Evolutionary conservation across 2,797 vertebrate species (phyloP).

Genomic region (Valencia hispanica): DNA sequence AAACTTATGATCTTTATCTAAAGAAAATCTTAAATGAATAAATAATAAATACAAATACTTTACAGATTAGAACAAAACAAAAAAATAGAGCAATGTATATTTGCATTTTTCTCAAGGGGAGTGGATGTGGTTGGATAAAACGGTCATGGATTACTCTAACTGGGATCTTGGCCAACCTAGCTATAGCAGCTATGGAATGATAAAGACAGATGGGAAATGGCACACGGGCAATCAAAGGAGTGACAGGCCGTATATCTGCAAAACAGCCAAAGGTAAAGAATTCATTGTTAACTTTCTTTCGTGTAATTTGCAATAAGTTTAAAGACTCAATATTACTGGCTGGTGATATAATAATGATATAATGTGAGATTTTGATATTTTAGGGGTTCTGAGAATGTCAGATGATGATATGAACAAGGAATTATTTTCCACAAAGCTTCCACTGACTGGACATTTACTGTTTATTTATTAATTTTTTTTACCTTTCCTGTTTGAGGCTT

Average conservation of each 20-base stretch:
- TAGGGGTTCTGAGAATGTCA: neutral
- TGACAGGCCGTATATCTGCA: slow-evolving; percentile 47
- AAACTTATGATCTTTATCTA: neutral
- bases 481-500: too few relatives aligned
- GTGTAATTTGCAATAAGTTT: neutral
- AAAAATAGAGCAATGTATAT: neutral
- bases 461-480: too few relatives aligned
- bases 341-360: neutral
- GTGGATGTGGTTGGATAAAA: slow-evolving; percentile 53
- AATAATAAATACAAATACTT: neutral
- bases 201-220: slow-evolving; percentile 46
- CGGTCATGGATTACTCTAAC: slow-evolving; percentile 42
- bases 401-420: too few relatives aligned
- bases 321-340: neutral
- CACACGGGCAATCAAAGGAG: fast-evolving
- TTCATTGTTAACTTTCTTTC: neutral
- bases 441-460: too few relatives aligned
- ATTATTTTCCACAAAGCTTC: too few relatives aligned
- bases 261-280: slow-evolving; percentile 59
- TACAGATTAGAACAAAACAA: neutral
- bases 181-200: fast-evolving
- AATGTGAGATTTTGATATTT: neutral
- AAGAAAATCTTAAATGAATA: neutral
- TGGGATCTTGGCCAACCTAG: neutral
- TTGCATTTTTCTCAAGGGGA: slow-evolving; percentile 23